Percentiles rank a stretch among this genome's conserved stretches.
These are phyloP conservation scores for Magallana angulata DNA, from an alignment of 1,140 invertebrate species.

Conservation along the genomic window DNA sequence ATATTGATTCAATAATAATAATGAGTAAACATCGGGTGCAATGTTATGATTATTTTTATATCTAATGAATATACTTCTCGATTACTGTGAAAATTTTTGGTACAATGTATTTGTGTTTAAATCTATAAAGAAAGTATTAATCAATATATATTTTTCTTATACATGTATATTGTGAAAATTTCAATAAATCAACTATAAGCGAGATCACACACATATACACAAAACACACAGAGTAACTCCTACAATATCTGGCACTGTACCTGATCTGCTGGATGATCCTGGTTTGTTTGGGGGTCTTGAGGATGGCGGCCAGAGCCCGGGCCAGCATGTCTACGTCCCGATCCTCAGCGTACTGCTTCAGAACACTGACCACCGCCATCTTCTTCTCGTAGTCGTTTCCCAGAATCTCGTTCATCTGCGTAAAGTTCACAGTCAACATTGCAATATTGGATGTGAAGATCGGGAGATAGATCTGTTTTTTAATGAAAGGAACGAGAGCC, in stretches of 20 bases:
- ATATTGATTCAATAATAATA: too few species aligned
- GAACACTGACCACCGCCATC: conserved; percentile 75
- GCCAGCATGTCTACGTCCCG: conserved; percentile 74
- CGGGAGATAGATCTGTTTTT: conserved; percentile 59
- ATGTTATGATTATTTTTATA: too few species aligned
- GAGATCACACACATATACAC: too few species aligned
- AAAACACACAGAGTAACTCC: too few species aligned
- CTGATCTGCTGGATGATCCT: conserved; percentile 72
- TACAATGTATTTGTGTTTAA: too few species aligned
- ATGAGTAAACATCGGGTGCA: too few species aligned
- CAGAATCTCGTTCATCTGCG: conserved; percentile 75
- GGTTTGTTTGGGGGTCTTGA: conserved; percentile 71
- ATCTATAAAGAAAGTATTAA: too few species aligned
- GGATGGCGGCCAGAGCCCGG: conserved; percentile 67
- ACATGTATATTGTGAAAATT: too few species aligned
- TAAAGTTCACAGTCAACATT: conserved; percentile 63
- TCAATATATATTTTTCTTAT: too few species aligned
- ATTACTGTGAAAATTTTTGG: too few species aligned
- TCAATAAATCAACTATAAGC: too few species aligned
- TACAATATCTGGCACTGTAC: conserved; percentile 47
- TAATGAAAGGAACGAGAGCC: conserved; percentile 59
- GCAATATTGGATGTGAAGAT: conserved; percentile 61
- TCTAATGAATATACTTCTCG: too few species aligned
- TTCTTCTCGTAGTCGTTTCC: conserved; percentile 77
- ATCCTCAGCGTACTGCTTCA: conserved; percentile 78